Conservation (phyloP, 2,888 invertebrate species). For the Sycophila texana region DNA sequence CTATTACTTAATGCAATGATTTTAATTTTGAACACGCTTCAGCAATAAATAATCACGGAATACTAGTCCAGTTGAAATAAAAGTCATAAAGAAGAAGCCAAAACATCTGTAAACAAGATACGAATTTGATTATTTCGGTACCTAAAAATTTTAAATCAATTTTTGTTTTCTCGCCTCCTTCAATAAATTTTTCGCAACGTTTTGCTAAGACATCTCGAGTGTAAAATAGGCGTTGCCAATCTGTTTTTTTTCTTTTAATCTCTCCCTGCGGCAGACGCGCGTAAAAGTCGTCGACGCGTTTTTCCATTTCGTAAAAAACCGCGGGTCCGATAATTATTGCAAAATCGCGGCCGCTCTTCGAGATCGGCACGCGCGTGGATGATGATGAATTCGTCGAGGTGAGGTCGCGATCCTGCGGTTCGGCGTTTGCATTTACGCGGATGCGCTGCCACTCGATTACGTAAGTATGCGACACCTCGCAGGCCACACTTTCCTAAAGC, state of each 20-base stretch:
- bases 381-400: too few species aligned
- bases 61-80: not conserved
- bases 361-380: not conserved
- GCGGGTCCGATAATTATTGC: not conserved
- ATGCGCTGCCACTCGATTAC: conserved; percentile 29
- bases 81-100: not conserved
- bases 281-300: conserved; percentile 18
- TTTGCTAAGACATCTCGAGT: not conserved
- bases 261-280: not conserved
- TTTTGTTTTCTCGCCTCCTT: too few species aligned
- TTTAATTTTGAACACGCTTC: too few species aligned
- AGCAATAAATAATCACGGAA: too few species aligned
- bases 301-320: conserved; percentile 6
- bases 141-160: not conserved
- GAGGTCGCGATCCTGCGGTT: too few species aligned
- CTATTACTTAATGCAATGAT: too few species aligned
- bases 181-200: too few species aligned
- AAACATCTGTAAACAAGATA: too few species aligned
- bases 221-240: too few species aligned
- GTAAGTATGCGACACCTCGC: conserved; percentile 1
- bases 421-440: conserved; percentile 30
- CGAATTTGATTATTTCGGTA: too few species aligned
- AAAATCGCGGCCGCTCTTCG: not conserved
- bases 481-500: not conserved
- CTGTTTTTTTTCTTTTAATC: not conserved